Evolutionary conservation across 2,888 invertebrate species (phyloP).

Genomic region (Acronicta aceris): DNA sequence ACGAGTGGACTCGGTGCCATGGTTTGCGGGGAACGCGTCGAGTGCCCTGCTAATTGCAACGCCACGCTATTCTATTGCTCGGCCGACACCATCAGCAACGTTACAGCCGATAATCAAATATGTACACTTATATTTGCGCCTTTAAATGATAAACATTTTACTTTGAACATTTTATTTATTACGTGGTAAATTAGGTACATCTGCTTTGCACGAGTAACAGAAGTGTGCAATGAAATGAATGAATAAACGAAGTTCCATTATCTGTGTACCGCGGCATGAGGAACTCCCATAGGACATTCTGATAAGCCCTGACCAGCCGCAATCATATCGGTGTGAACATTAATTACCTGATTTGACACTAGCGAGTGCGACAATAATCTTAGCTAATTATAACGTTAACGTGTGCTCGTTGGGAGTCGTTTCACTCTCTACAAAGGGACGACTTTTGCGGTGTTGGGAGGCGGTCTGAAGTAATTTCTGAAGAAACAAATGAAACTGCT

Average conservation of each 20-base stretch:
- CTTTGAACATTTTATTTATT: constrained; percentile 45
- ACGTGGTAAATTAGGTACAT: background rate
- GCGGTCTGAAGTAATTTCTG: constrained; percentile 86
- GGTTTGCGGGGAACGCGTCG: constrained; percentile 79
- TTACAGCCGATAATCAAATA: constrained; percentile 69
- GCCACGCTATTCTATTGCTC: constrained; percentile 74
- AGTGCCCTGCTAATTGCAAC: constrained; percentile 87
- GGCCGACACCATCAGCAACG: constrained; percentile 68
- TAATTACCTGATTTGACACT: constrained; percentile 81
- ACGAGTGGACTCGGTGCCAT: constrained; percentile 81
- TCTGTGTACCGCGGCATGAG: constrained; percentile 65
- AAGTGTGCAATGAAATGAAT: constrained; percentile 61
- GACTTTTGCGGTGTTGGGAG: constrained; percentile 65
- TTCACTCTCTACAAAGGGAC: constrained; percentile 57
- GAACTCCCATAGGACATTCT: constrained; percentile 77
- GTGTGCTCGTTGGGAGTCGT: constrained; percentile 65
- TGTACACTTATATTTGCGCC: constrained; percentile 60
- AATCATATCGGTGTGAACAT: constrained; percentile 85
- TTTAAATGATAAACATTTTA: constrained; percentile 38
- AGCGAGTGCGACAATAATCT: constrained; percentile 77
- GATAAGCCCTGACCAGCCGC: constrained; percentile 82
- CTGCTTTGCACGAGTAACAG: constrained; percentile 13
- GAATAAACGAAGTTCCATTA: constrained; percentile 68
- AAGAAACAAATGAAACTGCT: constrained; percentile 89
- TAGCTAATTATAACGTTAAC: constrained; percentile 79